phyloP scores from a whole-genome alignment of 2,888 invertebrate species.

The Dynastes maya region DNA sequence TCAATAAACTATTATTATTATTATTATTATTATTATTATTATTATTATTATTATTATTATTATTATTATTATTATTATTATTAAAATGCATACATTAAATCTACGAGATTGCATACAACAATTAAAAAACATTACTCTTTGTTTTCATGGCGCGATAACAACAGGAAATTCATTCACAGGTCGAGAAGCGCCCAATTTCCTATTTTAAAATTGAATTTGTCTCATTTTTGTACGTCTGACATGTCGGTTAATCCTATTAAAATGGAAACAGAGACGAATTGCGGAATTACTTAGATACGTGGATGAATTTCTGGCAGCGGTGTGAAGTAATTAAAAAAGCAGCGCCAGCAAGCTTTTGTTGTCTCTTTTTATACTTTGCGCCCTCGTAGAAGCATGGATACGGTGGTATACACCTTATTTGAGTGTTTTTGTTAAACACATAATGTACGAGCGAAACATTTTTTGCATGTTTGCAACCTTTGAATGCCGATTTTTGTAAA shows the following conservation, averaged over 20 bases:
- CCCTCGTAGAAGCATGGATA: neutral
- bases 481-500: neutral
- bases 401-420: neutral
- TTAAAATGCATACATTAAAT: no score
- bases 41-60: no score
- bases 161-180: neutral
- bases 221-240: conserved; percentile 14
- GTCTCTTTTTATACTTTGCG: neutral
- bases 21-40: no score
- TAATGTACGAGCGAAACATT: neutral
- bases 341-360: neutral
- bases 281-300: conserved; percentile 15
- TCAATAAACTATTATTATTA: no score
- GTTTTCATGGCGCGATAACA: neutral
- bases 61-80: no score
- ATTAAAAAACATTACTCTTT: neutral
- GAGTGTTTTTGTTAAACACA: neutral
- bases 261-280: conserved; percentile 8
- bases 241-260: conserved; percentile 2
- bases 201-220: neutral
- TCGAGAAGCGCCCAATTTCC: neutral
- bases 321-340: neutral
- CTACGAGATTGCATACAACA: no score
- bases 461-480: neutral
- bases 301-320: conserved; percentile 11